Evolutionary conservation across 2,797 vertebrate genomes (phyloP).

Genomic region (Alectoris magna): DNA sequence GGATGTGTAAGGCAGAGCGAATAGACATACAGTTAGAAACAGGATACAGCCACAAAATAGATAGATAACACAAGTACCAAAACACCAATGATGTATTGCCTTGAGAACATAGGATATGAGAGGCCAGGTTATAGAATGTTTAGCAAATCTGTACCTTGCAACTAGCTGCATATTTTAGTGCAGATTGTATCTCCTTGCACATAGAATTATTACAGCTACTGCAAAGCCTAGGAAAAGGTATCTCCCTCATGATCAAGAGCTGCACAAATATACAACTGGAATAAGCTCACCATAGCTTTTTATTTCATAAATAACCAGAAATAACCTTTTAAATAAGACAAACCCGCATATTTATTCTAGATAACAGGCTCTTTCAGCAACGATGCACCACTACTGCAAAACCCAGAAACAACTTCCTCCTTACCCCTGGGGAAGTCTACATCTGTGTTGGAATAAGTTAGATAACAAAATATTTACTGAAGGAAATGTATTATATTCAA

Average conservation of each 20-base stretch:
- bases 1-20: neutral
- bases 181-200: neutral
- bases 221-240: neutral
- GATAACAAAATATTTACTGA: conserved; percentile 59
- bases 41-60: neutral
- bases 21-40: neutral
- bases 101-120: neutral
- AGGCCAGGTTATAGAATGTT: neutral
- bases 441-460: conserved; percentile 42
- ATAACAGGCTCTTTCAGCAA: conserved; percentile 25
- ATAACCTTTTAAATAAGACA: neutral
- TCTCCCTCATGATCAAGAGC: neutral
- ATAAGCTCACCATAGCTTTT: neutral
- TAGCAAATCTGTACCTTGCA: neutral
- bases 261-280: neutral
- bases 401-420: neutral
- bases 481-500: conserved; percentile 48
- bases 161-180: neutral
- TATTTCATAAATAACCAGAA: neutral
- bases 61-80: neutral
- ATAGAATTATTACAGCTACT: neutral
- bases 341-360: conserved; percentile 36
- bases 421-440: conserved; percentile 20
- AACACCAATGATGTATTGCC: neutral
- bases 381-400: neutral